Conservation (phyloP, 2,888 invertebrate genomes). For the Pemphredon lugubris region DNA sequence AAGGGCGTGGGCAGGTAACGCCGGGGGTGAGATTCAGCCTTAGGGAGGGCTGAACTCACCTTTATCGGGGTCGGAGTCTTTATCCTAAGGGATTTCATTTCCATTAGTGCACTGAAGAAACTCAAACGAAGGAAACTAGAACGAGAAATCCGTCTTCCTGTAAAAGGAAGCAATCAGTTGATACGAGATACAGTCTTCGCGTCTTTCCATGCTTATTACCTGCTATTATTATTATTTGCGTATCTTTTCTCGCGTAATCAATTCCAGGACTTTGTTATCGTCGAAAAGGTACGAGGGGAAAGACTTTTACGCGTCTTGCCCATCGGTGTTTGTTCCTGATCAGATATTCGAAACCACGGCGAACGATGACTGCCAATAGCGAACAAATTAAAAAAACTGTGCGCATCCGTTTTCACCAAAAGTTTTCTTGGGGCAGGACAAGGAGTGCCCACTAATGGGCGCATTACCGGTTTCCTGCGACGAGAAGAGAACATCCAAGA, state of each 20-base stretch:
- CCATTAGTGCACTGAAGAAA: conserved; percentile 70
- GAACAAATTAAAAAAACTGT: background rate
- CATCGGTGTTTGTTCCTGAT: background rate
- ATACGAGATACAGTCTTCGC: background rate
- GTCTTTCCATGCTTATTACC: background rate
- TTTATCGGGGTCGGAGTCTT: conserved; percentile 62
- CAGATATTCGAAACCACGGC: background rate
- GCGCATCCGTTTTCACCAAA: background rate
- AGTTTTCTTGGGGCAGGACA: conserved; percentile 20
- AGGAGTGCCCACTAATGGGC: conserved; percentile 65
- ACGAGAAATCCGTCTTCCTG: conserved; percentile 26
- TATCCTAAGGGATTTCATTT: conserved; percentile 74
- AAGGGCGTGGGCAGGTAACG: conserved; percentile 56
- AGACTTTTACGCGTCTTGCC: background rate
- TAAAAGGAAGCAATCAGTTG: conserved; percentile 35
- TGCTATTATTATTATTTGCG: background rate
- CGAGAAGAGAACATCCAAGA: conserved; percentile 45
- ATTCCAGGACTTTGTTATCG: background rate
- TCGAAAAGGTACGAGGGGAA: no score
- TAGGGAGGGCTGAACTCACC: conserved; percentile 62
- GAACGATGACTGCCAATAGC: background rate
- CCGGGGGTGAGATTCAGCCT: conserved; percentile 65
- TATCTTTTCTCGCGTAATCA: background rate
- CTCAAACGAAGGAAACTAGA: conserved; percentile 54
- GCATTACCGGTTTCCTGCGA: conserved; percentile 54